These are phyloP conservation scores for Mimumesa dahlbomi DNA, from an alignment of 2,888 invertebrate species.

Conservation along the genomic window DNA sequence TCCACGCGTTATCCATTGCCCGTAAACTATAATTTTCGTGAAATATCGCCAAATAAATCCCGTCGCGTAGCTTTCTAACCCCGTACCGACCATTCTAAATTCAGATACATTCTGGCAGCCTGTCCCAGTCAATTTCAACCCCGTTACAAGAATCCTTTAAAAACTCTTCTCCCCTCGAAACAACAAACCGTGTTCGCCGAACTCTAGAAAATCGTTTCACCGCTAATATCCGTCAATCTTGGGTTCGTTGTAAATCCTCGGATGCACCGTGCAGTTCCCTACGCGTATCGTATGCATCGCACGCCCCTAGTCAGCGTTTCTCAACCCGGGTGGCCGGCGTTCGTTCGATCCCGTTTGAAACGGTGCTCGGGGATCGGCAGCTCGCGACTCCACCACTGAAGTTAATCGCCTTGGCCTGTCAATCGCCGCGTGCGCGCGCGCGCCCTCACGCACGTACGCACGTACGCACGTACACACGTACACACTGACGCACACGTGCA, in stretches of 20 bases:
- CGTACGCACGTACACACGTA: conserved; percentile 27
- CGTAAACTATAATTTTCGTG: too few species aligned
- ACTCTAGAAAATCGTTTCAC: conserved; percentile 14
- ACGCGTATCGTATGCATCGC: conserved; percentile 26
- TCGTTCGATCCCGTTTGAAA: background rate
- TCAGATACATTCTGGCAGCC: too few species aligned
- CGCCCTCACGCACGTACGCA: conserved; percentile 38
- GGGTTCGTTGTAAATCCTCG: conserved; percentile 18
- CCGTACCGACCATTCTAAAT: too few species aligned
- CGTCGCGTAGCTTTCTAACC: too few species aligned
- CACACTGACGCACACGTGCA: background rate
- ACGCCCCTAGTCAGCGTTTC: conserved; percentile 24
- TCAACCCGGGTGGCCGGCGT: conserved; percentile 4
- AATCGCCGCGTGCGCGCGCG: conserved; percentile 57
- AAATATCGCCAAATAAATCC: too few species aligned
- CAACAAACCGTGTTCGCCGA: background rate
- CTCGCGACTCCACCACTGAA: conserved; percentile 54
- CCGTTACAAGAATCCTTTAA: too few species aligned
- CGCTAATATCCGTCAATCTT: conserved; percentile 23
- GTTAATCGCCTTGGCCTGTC: conserved; percentile 74
- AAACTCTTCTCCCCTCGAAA: background rate
- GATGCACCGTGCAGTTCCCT: conserved; percentile 18
- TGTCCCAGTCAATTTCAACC: too few species aligned
- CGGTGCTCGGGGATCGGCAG: background rate
- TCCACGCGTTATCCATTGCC: too few species aligned